phyloP scores from a whole-genome alignment of 2,888 invertebrate species.

The Calameuta filiformis region DNA sequence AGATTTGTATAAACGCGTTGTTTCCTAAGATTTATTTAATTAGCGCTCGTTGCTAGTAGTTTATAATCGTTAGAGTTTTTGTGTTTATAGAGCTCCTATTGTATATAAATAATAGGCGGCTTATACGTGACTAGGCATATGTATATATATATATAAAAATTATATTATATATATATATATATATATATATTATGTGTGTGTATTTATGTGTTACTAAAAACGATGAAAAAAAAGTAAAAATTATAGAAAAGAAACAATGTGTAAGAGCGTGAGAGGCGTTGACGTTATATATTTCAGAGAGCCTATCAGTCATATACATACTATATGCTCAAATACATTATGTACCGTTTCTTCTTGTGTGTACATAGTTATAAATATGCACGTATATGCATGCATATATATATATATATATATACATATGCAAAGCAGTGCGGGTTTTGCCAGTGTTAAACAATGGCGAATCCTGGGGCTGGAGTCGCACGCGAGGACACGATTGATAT shows the following conservation, averaged over 20 bases:
- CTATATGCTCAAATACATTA: slow-evolving; percentile 6
- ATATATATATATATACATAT: slow-evolving; percentile 1
- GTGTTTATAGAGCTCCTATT: slow-evolving; percentile 26
- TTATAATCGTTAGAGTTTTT: slow-evolving; percentile 39
- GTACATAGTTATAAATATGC: slow-evolving; percentile 1
- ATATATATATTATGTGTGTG: slow-evolving; percentile 41
- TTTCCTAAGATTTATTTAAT: slow-evolving; percentile 51
- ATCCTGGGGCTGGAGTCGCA: not conserved
- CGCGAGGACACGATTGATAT: not conserved
- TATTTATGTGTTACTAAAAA: slow-evolving; percentile 12
- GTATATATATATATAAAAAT: slow-evolving; percentile 25
- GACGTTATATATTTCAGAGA: not conserved
- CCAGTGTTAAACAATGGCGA: not conserved
- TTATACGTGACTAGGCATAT: slow-evolving; percentile 16
- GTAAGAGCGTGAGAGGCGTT: not conserved
- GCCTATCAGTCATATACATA: not conserved
- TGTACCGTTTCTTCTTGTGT: not conserved
- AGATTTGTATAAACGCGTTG: slow-evolving; percentile 51
- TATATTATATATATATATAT: slow-evolving; percentile 46
- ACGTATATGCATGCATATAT: not conserved
- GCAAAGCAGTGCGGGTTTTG: not conserved
- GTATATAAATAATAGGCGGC: slow-evolving; percentile 33
- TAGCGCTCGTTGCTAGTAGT: slow-evolving; percentile 50
- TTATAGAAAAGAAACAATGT: not conserved
- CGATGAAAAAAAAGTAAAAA: slow-evolving; percentile 2